These are phyloP conservation scores for Tapirus terrestris DNA, from an alignment of 2,113 vertebrate genomes.

Conservation along the genomic window DNA sequence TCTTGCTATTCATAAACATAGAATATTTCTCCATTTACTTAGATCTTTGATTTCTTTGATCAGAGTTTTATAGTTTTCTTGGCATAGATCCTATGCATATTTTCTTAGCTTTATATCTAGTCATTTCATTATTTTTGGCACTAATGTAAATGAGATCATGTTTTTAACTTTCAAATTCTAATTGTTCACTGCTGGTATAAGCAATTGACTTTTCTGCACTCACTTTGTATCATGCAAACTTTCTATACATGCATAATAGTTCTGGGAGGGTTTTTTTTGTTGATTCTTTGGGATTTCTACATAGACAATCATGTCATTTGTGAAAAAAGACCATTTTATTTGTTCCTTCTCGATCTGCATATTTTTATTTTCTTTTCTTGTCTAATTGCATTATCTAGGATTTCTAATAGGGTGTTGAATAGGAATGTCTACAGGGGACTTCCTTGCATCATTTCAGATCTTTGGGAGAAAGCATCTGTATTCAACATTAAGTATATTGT, in stretches of 20 bases:
- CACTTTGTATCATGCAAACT: background rate
- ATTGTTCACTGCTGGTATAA: background rate
- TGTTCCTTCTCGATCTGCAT: background rate
- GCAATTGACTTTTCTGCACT: background rate
- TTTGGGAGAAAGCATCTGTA: background rate
- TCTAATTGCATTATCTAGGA: background rate
- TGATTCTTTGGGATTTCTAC: background rate
- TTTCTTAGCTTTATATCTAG: constrained; percentile 7
- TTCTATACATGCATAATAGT: background rate
- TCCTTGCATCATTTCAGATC: background rate
- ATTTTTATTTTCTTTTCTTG: background rate
- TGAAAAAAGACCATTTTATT: background rate
- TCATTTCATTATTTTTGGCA: background rate
- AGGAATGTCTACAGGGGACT: background rate
- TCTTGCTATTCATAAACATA: background rate
- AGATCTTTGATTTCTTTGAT: background rate
- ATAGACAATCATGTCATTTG: background rate
- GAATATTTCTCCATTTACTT: background rate
- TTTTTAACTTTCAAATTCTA: background rate
- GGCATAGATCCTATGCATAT: background rate
- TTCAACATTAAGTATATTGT: background rate
- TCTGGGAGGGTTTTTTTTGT: background rate
- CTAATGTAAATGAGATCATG: background rate
- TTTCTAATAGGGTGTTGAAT: background rate
- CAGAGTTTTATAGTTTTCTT: background rate